These are phyloP conservation scores for Phodopus roborovskii DNA, from an alignment of 2,113 vertebrate genomes.

Conservation along the genomic window DNA sequence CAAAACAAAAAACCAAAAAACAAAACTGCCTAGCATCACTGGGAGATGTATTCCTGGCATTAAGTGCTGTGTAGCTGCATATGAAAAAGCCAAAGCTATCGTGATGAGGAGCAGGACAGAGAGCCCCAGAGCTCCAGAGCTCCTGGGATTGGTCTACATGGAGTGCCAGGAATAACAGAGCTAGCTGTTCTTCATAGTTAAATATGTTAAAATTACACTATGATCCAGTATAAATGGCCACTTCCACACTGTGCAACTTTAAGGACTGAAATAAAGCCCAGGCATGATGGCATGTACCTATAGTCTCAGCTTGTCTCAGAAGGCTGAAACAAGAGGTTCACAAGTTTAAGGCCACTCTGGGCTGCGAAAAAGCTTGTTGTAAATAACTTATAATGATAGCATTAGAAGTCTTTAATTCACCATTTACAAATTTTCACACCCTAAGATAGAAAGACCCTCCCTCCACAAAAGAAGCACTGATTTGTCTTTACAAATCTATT, in stretches of 20 bases:
- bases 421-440: neutral
- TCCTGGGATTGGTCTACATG: neutral
- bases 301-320: neutral
- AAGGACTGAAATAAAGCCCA: neutral
- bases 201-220: neutral
- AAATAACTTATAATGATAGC: neutral
- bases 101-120: neutral
- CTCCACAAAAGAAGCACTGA: neutral
- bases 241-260: neutral
- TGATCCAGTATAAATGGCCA: neutral
- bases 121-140: neutral
- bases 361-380: neutral
- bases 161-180: neutral
- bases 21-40: neutral
- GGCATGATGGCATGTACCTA: neutral
- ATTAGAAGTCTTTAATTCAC: neutral
- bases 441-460: neutral
- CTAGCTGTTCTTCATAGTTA: neutral
- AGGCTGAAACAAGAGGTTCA: neutral
- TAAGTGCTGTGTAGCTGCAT: neutral
- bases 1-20: too few relatives aligned
- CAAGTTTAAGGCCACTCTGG: neutral
- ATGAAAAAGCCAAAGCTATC: neutral
- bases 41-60: neutral
- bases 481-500: constrained; percentile 5